Conservation (phyloP, 2,113 vertebrate genomes). For the Tricholaema leucomelas region DNA sequence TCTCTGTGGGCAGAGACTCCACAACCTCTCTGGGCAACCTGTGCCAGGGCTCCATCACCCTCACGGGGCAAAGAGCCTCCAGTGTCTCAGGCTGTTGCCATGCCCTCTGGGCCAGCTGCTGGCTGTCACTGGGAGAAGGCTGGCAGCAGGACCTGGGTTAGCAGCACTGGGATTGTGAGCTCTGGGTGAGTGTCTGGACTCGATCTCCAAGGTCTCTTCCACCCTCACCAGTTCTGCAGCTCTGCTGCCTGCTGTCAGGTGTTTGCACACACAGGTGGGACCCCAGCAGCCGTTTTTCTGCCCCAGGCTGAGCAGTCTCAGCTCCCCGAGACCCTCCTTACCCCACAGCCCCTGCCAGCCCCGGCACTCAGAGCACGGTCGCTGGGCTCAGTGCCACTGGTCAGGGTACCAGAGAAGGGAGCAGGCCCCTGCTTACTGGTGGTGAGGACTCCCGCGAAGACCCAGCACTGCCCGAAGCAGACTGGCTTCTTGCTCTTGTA, state of each 20-base stretch:
- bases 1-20: neutral
- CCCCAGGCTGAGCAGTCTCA: no score
- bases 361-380: fast-evolving
- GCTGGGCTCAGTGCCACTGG: neutral
- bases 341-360: neutral
- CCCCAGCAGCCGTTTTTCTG: neutral
- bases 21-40: neutral
- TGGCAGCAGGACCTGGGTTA: neutral
- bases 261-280: neutral
- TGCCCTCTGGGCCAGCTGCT: neutral
- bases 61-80: neutral
- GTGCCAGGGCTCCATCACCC: neutral
- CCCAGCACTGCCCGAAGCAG: constrained; percentile 70
- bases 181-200: no score
- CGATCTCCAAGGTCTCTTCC: no score
- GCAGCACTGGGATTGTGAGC: no score
- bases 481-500: constrained; percentile 30
- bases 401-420: neutral
- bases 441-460: constrained; percentile 73
- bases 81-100: neutral
- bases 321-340: no score
- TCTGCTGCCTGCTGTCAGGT: fast-evolving
- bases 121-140: neutral
- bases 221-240: no score
- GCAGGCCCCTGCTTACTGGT: constrained; percentile 34